phyloP scores from a whole-genome alignment of 2,797 vertebrate species.

The Chaetophractus vellerosus region DNA sequence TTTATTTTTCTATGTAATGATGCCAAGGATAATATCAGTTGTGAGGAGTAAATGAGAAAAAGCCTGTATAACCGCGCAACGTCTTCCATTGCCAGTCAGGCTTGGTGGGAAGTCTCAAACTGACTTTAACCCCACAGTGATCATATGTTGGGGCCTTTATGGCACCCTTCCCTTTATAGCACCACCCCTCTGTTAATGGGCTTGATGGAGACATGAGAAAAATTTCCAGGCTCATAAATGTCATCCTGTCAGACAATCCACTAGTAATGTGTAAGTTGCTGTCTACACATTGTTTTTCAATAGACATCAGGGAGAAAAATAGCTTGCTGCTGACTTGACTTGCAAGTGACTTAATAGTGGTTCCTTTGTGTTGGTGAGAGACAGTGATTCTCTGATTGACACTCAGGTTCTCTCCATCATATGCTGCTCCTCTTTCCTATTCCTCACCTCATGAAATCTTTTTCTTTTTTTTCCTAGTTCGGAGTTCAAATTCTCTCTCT shows the following conservation, averaged over 20 bases:
- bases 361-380: background rate
- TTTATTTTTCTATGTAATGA: background rate
- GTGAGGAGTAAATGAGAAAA: background rate
- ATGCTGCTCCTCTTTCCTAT: background rate
- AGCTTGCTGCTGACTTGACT: background rate
- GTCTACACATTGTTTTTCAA: background rate
- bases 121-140: background rate
- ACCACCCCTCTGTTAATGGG: background rate
- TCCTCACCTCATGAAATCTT: background rate
- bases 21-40: background rate
- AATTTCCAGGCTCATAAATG: background rate
- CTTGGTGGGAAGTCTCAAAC: background rate
- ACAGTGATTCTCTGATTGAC: background rate
- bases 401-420: background rate
- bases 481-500: background rate
- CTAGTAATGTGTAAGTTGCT: background rate
- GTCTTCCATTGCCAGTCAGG: background rate
- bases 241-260: background rate
- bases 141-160: background rate
- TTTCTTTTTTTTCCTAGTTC: background rate
- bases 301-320: background rate
- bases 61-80: fast-evolving
- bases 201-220: background rate
- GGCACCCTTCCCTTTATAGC: background rate
- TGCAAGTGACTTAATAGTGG: background rate